These are phyloP conservation scores for Ochlodes sylvanus DNA, from an alignment of 2,888 invertebrate species.

Conservation along the genomic window DNA sequence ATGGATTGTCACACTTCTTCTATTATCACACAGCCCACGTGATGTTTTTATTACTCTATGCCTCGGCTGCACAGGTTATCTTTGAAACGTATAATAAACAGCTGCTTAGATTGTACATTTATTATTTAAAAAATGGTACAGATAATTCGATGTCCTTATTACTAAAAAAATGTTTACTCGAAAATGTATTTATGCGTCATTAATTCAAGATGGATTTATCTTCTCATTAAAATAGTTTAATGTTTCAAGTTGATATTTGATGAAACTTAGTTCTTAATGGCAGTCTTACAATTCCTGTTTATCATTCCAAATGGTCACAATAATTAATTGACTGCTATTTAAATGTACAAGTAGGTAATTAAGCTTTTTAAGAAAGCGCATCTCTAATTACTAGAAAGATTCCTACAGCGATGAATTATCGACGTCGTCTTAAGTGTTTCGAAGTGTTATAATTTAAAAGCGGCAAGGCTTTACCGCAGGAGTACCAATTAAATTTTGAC, in stretches of 20 bases:
- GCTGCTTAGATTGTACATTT: conserved; percentile 17
- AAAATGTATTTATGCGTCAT: neutral
- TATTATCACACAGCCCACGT: conserved; percentile 49
- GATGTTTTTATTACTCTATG: conserved; percentile 40
- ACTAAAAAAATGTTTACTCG: neutral
- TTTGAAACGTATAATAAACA: conserved; percentile 24
- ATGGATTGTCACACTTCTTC: conserved; percentile 49
- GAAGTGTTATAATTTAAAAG: conserved; percentile 70
- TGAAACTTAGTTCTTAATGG: conserved; percentile 1
- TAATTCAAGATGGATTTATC: conserved; percentile 9
- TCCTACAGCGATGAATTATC: conserved; percentile 25
- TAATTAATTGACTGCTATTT: conserved; percentile 28
- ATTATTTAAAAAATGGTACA: conserved; percentile 22
- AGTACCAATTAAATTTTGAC: conserved; percentile 74
- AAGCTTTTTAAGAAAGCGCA: conserved; percentile 28
- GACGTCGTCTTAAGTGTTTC: conserved; percentile 58
- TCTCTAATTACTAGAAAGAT: conserved; percentile 35
- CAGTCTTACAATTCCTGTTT: neutral
- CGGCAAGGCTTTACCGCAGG: conserved; percentile 71
- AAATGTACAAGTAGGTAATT: conserved; percentile 29
- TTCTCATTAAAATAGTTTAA: conserved; percentile 8
- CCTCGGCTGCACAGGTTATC: conserved; percentile 24
- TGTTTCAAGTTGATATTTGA: conserved; percentile 9
- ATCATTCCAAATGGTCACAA: conserved; percentile 13
- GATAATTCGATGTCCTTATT: conserved; percentile 1